Percentiles rank a stretch among this genome's conserved stretches.
Conservation (phyloP, 2,888 invertebrate genomes). For the Drosophila quinaria region DNA sequence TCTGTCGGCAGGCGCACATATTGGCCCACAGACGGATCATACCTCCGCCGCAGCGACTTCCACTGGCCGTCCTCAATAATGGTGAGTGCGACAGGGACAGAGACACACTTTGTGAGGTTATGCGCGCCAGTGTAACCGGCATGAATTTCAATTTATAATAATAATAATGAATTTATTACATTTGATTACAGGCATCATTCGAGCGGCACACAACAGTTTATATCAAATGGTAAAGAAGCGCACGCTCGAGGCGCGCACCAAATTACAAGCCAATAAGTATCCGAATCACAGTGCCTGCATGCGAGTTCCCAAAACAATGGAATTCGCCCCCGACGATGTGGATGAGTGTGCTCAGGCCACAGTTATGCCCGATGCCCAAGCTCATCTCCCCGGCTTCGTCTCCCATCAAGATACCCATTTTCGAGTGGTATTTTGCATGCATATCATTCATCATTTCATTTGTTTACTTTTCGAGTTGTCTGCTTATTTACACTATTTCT, state of each 20-base stretch:
- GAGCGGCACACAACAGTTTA: conserved; percentile 73
- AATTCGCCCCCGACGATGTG: conserved; percentile 40
- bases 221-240: conserved; percentile 85
- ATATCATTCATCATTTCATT: conserved; percentile 2
- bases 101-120: conserved; percentile 38
- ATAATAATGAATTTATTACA: conserved; percentile 4
- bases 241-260: conserved; percentile 82
- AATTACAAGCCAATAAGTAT: conserved; percentile 77
- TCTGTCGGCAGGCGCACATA: conserved; percentile 77
- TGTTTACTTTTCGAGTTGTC: background rate
- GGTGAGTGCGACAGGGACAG: conserved; percentile 50
- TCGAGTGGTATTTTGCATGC: conserved; percentile 48
- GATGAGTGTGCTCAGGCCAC: conserved; percentile 29
- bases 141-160: conserved; percentile 1
- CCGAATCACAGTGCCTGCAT: conserved; percentile 74
- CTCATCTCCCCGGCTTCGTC: conserved; percentile 7
- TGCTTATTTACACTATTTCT: background rate
- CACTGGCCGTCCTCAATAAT: conserved; percentile 37
- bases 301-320: conserved; percentile 41
- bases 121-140: conserved; percentile 29
- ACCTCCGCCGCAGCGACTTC: conserved; percentile 37
- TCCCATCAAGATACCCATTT: conserved; percentile 40
- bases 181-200: conserved; percentile 52
- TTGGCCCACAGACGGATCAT: conserved; percentile 60
- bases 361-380: background rate